Base-by-base conservation (phyloP, 2,113 vertebrate genomes). In the Riparia riparia region DNA sequence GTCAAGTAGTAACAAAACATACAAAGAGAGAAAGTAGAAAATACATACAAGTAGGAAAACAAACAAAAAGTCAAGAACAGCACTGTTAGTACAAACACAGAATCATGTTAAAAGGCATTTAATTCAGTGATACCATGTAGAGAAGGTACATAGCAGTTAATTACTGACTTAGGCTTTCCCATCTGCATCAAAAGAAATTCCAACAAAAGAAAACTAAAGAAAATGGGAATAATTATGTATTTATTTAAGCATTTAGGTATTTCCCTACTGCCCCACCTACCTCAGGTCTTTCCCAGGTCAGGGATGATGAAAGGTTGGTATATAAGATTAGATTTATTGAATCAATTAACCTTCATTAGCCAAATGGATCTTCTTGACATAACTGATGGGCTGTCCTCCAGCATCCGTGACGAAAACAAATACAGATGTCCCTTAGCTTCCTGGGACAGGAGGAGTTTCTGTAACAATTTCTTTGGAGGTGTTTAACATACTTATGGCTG, bases 211-310 rank as follows among this genome's bases (percentile, higher is more conserved):
- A 82, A 86, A 65, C 49, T 21, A 45, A 26, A 0, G 0, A 41
- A 89, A 92, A 86, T 69, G 9, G 16, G 19, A 84, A 65, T 74
- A 78, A 74, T 50, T 49, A 29, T 31, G 15, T 21, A 51, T 90
- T 54, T 80, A 58, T 57, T 86, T 56, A 83, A 64, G 37, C 49
- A 56, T 34, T 65, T 61, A 73, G 84, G 41, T 11, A 66, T 65
- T 86, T 84, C 47, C 53, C n/a, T 88, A 56, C 26, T 8, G 25
- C 57, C 6, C 24, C 2, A 0, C 60, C 42, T 78, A 91, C 39
- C 15, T 81, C 60, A 58, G 47, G n/a, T 61, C 93, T 97, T 92
- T 77, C 44, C 47, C 50, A 93, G 58, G 70, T 85, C 42, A 85
- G 22, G 18, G 45, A 77, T 60, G 39, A 76, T 56, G 83, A 74